These are phyloP conservation scores for Apis laboriosa DNA, from an alignment of 1,140 invertebrate genomes.

Conservation along the genomic window DNA sequence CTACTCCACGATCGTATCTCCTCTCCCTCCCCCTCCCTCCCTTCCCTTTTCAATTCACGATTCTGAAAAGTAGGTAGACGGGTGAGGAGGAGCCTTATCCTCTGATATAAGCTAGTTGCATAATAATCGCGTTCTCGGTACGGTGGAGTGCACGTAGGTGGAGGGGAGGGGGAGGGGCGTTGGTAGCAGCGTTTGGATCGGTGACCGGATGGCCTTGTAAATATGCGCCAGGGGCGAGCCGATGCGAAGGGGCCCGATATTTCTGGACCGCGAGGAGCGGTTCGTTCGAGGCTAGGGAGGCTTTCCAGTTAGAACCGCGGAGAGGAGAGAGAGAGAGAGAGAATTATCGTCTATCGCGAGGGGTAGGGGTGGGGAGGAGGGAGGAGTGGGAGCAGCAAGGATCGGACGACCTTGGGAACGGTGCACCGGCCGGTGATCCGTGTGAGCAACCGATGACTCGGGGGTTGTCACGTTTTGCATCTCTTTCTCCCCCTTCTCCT, in stretches of 20 bases:
- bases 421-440: background rate
- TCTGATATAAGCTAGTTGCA: slow-evolving; percentile 53
- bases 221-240: slow-evolving; percentile 49
- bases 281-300: background rate
- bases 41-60: no score
- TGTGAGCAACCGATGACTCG: no score
- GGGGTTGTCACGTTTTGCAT: no score
- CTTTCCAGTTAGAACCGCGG: slow-evolving; percentile 12
- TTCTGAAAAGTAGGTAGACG: no score
- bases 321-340: background rate
- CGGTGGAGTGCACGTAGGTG: slow-evolving; percentile 47
- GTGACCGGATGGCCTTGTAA: slow-evolving; percentile 63
- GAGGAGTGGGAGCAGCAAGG: no score
- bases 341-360: background rate
- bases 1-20: no score
- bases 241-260: slow-evolving; percentile 33
- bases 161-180: no score
- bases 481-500: no score
- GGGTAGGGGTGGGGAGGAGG: no score
- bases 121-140: slow-evolving; percentile 63
- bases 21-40: no score
- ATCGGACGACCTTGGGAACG: background rate
- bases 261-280: slow-evolving; percentile 28
- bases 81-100: background rate
- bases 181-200: slow-evolving; percentile 55